These are phyloP conservation scores for Notiomystis cincta DNA, from an alignment of 2,113 vertebrate genomes.

Conservation along the genomic window DNA sequence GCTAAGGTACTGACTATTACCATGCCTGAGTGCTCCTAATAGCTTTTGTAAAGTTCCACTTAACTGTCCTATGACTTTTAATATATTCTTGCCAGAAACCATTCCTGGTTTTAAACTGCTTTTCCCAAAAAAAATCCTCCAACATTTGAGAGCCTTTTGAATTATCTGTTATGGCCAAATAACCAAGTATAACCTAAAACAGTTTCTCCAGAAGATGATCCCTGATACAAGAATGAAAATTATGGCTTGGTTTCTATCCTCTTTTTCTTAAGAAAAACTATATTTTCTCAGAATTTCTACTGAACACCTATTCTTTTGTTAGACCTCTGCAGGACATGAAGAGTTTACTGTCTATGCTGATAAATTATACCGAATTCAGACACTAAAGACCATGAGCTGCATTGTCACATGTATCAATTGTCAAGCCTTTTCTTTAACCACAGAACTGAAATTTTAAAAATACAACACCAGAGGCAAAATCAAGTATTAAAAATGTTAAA, in stretches of 20 bases:
- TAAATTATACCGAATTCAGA: background rate
- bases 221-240: background rate
- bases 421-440: background rate
- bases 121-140: no score
- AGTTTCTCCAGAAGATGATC: background rate
- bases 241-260: background rate
- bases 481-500: background rate
- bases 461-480: background rate
- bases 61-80: background rate
- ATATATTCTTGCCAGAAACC: background rate
- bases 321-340: background rate
- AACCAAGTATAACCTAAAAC: background rate
- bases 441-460: background rate
- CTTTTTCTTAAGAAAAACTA: background rate
- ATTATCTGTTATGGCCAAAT: background rate
- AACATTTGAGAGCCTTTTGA: background rate
- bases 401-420: background rate
- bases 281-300: background rate
- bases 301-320: background rate
- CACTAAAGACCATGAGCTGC: background rate
- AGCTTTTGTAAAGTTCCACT: background rate
- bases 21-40: background rate
- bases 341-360: background rate
- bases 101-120: background rate
- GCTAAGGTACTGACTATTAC: background rate